phyloP scores from a whole-genome alignment of 1,140 invertebrate genomes.

The Scylla paramamosain region DNA sequence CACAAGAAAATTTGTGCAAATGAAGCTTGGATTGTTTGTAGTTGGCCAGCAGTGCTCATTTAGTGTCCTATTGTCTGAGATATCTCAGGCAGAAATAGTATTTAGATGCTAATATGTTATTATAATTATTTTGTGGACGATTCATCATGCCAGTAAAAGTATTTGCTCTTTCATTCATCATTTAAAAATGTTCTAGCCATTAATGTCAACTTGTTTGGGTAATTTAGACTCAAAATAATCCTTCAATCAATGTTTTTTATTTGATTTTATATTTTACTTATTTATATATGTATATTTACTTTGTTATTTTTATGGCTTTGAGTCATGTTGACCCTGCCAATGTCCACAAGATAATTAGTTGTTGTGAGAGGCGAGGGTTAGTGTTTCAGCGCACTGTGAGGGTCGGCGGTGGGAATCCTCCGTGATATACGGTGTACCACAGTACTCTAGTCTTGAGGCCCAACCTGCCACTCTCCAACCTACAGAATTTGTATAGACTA shows the following conservation, averaged over 20 bases:
- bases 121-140: constrained; percentile 76
- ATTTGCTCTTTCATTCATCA: constrained; percentile 57
- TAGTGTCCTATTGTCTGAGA: constrained; percentile 74
- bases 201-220: constrained; percentile 57
- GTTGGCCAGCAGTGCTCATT: constrained; percentile 75
- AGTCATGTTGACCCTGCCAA: constrained; percentile 67
- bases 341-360: constrained; percentile 76
- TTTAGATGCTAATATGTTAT: constrained; percentile 75
- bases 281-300: too few species aligned
- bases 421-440: constrained; percentile 75
- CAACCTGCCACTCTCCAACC: constrained; percentile 70
- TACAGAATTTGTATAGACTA: constrained; percentile 77
- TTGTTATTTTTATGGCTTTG: not conserved
- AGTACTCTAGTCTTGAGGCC: constrained; percentile 74
- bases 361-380: constrained; percentile 75
- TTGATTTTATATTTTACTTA: too few species aligned
- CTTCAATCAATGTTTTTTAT: constrained; percentile 40
- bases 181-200: constrained; percentile 58
- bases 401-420: constrained; percentile 68
- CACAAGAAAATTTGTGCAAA: constrained; percentile 53
- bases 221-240: constrained; percentile 68
- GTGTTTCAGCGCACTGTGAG: constrained; percentile 70
- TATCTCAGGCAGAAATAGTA: constrained; percentile 73
- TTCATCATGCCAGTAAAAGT: constrained; percentile 43
- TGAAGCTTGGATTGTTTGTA: constrained; percentile 73